phyloP scores from a whole-genome alignment of 2,113 vertebrate genomes.

The Toxotes jaculatrix region DNA sequence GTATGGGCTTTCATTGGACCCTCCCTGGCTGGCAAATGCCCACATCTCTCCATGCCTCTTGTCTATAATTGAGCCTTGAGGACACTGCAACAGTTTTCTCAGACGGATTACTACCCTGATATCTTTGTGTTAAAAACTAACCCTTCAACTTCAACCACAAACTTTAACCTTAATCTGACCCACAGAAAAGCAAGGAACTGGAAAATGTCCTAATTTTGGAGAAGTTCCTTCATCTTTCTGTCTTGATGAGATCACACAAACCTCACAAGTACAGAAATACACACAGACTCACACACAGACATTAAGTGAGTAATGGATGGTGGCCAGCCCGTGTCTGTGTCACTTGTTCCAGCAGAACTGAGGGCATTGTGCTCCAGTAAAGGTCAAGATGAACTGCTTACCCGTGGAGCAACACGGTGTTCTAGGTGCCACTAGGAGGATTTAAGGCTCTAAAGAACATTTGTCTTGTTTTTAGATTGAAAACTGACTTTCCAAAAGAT shows the following conservation, averaged over 20 bases:
- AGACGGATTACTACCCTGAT: too few species aligned
- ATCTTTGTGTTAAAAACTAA: not conserved
- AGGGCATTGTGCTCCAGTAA: conserved; percentile 21
- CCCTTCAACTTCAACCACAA: not conserved
- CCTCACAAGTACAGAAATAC: conserved; percentile 24
- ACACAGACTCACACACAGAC: conserved; percentile 32
- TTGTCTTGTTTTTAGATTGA: conserved; percentile 26
- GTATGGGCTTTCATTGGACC: too few species aligned
- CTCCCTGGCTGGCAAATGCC: not conserved
- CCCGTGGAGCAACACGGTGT: conserved; percentile 31
- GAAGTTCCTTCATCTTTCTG: not conserved
- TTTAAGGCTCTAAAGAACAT: conserved; percentile 35
- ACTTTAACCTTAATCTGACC: not conserved
- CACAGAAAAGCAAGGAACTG: not conserved
- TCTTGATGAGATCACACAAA: conserved; percentile 33
- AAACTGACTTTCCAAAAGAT: conserved; percentile 41
- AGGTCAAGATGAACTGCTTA: conserved; percentile 43
- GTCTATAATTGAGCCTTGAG: too few species aligned
- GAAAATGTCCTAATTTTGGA: not conserved
- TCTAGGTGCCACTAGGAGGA: conserved; percentile 38
- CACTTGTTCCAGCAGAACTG: conserved; percentile 39
- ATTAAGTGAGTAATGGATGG: conserved; percentile 18
- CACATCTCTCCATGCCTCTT: not conserved
- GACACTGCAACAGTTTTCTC: too few species aligned
- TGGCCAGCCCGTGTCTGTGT: conserved; percentile 19